A percentile compares a stretch with the other conserved stretches of the same genome.
Evolutionary conservation across 2,888 invertebrate genomes (phyloP).

Genomic region (Amphipoea oculea): DNA sequence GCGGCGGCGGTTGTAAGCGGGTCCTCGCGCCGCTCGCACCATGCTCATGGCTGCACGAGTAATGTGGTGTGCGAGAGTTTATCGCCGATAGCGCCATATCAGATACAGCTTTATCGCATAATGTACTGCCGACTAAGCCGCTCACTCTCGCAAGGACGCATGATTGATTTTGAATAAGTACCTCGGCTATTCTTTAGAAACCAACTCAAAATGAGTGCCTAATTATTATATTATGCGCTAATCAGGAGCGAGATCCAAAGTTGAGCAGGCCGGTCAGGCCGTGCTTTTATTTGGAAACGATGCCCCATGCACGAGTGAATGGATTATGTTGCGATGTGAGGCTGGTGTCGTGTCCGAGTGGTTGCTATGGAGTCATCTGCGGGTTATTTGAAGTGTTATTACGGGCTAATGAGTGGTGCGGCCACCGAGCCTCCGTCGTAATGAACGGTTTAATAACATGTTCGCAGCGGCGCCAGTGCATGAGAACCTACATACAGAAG

Average conservation of each 20-base stretch:
- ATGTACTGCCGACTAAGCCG: constrained; percentile 64
- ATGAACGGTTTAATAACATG: constrained; percentile 26
- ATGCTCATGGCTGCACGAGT: background rate
- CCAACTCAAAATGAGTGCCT: background rate
- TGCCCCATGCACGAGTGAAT: background rate
- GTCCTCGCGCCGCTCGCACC: constrained; percentile 20
- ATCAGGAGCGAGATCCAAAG: background rate
- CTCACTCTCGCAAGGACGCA: constrained; percentile 54
- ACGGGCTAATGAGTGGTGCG: constrained; percentile 23
- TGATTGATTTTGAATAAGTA: constrained; percentile 36
- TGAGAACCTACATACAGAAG: constrained; percentile 16
- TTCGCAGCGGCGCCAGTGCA: background rate
- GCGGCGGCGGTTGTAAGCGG: constrained; percentile 34
- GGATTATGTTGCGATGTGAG: background rate
- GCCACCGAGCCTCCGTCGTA: constrained; percentile 7
- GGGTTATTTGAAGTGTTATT: constrained; percentile 8
- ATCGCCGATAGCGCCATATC: constrained; percentile 64
- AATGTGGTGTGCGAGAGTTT: constrained; percentile 14
- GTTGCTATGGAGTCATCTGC: constrained; percentile 6
- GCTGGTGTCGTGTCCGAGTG: background rate
- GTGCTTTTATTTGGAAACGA: background rate
- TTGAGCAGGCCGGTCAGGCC: background rate
- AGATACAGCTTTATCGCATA: constrained; percentile 68
- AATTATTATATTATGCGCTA: constrained; percentile 4
- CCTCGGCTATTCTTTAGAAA: constrained; percentile 6